These are phyloP conservation scores for Potamilus streckersoni DNA, from an alignment of 1,140 invertebrate genomes.

Conservation along the genomic window DNA sequence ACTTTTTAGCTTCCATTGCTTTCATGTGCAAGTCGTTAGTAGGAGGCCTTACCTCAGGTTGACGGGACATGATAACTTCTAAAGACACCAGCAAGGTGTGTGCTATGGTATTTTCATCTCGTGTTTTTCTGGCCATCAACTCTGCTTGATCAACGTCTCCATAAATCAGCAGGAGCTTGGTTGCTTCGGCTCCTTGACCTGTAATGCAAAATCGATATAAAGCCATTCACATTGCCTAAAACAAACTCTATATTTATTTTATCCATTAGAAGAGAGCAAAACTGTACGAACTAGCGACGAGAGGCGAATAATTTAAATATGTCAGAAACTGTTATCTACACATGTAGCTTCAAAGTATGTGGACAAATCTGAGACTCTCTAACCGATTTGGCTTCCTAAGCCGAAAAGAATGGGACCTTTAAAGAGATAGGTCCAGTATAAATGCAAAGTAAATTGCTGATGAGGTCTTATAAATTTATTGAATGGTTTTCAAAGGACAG, in stretches of 20 bases:
- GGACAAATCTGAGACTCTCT: too few species aligned
- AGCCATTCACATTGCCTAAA: too few species aligned
- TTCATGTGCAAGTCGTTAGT: neutral
- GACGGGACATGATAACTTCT: slow-evolving; percentile 1
- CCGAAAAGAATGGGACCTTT: too few species aligned
- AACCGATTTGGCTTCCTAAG: too few species aligned
- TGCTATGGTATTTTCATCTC: slow-evolving; percentile 30
- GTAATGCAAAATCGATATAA: too few species aligned
- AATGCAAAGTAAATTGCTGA: too few species aligned
- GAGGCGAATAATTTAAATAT: neutral
- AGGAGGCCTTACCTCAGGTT: neutral
- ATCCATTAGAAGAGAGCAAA: slow-evolving; percentile 6
- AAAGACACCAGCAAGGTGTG: slow-evolving; percentile 27
- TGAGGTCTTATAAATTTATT: too few species aligned
- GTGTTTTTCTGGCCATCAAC: slow-evolving; percentile 24
- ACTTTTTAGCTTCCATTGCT: neutral
- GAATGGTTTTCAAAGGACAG: too few species aligned
- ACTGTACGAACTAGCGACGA: neutral
- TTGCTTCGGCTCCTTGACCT: slow-evolving; percentile 39
- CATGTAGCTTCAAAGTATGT: too few species aligned
- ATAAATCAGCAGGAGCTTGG: slow-evolving; percentile 26
- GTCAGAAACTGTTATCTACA: too few species aligned
- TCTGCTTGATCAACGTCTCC: slow-evolving; percentile 37
- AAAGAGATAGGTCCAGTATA: too few species aligned
- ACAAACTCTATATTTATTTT: too few species aligned